Base-by-base conservation (phyloP, 2,888 invertebrate species). In the Nemoura dubitans region DNA sequence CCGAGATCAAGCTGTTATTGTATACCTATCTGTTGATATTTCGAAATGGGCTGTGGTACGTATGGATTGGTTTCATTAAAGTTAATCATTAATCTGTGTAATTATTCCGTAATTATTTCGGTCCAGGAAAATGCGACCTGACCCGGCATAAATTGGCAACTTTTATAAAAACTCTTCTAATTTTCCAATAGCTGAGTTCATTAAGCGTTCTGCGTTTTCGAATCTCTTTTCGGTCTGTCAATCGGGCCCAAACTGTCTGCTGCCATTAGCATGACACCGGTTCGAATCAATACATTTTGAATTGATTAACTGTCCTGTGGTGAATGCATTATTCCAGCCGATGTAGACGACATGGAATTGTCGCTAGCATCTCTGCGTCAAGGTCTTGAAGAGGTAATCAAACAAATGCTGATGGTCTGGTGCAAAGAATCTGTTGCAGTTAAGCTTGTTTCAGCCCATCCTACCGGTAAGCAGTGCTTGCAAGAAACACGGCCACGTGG, bases 401-500 rank as follows among this genome's bases (percentile, higher is more conserved):
- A 96, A 91, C 93, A 96, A 90, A 96, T 97, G 96, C 93, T 97
- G 90, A 93, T 96, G 90, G 94, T 97, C 84, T 97, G 97, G 97
- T 96, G 96, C 91, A 94, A 95, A 89, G 95, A 96, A 91, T 94
- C 94, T 89, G 94, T 95, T 91, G 95, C 95, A 84, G 93, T 95
- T 89, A 94, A 93, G 89, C 93, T 93, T 89, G 93, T 95, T 87
- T 94, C 95, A 90, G 92, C 93, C 87, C 93, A 94, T 91, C 91
- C 92, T 88, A 92, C 93, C 90, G 94, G 94, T 94, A 93, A 92
- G 84, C 78, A 10, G 16, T 10, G 21, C 21, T 59, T 21, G 21
- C 59, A 59, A 59, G 59, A 81, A 29, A 81, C 21, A 81, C 28
- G 7, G 3, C 14, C 28, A 81, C 21, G 30, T 30, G 26, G 28